Base-by-base conservation (phyloP, 2,797 vertebrate species). In the Silurus aristotelis region DNA sequence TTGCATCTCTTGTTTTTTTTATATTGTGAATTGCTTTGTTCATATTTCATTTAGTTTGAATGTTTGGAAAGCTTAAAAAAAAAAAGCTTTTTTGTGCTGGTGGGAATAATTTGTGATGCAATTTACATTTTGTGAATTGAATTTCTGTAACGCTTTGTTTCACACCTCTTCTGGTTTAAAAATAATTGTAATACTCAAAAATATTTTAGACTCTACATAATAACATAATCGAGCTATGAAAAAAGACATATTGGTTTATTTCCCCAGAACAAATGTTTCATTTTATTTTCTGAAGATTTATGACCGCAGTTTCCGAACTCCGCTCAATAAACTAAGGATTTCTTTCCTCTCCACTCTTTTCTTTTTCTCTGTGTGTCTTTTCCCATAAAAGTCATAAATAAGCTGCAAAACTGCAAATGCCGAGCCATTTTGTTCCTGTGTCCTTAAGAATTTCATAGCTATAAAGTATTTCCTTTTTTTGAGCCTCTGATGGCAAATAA, bases 401-500 rank as follows among this genome's bases (percentile, higher is more conserved):
- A 79, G 38, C 77, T n/a, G 55, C 20, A 6, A 63, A 79, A 63
- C 27, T 61, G 7, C 20, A 43, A 46, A 77, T 55, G 52, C 75
- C 15, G 17, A 19, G 73, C 25, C 38, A 38, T 38, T 38, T 38
- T 38, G 38, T 38, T 4, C 38, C 14, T 15, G 2, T 31, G 73
- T 76, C 48, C 73, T 76, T 76, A 52, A 76, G 73, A 31, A 38
- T 31, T 56, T 76, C 27, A 76, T 52, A 76, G 72, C 72, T 76
- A 17, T 9, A 76, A 55, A 25, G 22, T 20, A 4, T 38, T 71
- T 71, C 3, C 31, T 12, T 6, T 13, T 75, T 55, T 75, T 38
- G 72, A 15, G 72, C 48, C 14, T 75, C 46, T 25, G n/a, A 46
- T 9, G 48, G 72, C 55, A 25, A 22, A 17, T 73, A 55, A 73